Conservation (phyloP, 2,797 vertebrate species). For the Aldrovandia affinis region DNA sequence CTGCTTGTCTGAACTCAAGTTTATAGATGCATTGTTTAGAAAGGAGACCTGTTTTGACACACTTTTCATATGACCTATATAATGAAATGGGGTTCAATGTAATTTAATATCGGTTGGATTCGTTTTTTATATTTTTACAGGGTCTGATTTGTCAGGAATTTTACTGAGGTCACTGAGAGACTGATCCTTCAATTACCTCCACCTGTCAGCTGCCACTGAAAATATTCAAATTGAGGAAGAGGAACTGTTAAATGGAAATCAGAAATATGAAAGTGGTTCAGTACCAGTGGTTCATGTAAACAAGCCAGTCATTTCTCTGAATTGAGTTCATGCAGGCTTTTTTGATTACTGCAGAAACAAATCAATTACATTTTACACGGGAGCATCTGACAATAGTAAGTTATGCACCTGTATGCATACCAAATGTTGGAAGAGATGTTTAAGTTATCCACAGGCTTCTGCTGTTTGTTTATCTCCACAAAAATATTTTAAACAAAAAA, state of each 20-base stretch:
- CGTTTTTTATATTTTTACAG: neutral
- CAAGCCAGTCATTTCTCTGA: neutral
- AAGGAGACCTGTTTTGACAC: neutral
- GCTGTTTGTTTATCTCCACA: too few species aligned
- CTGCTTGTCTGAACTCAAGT: neutral
- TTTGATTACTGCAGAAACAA: too few species aligned
- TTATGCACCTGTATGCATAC: too few species aligned
- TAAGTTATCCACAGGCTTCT: too few species aligned
- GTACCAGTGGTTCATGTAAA: slow-evolving; percentile 7
- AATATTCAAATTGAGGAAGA: neutral
- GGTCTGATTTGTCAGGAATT: neutral
- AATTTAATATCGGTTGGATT: neutral
- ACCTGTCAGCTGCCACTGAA: neutral
- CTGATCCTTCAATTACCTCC: neutral
- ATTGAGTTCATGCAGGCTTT: too few species aligned
- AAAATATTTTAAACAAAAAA: too few species aligned
- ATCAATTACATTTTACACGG: too few species aligned
- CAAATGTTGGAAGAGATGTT: too few species aligned
- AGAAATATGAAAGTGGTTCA: neutral
- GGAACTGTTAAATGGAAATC: neutral
- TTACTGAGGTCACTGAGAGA: neutral
- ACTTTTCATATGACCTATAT: too few species aligned
- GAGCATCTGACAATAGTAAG: too few species aligned
- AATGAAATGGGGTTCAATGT: neutral
- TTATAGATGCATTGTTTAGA: neutral